These are phyloP conservation scores for Catostomus latipinnis DNA, from an alignment of 2,797 vertebrate genomes.

Conservation along the genomic window DNA sequence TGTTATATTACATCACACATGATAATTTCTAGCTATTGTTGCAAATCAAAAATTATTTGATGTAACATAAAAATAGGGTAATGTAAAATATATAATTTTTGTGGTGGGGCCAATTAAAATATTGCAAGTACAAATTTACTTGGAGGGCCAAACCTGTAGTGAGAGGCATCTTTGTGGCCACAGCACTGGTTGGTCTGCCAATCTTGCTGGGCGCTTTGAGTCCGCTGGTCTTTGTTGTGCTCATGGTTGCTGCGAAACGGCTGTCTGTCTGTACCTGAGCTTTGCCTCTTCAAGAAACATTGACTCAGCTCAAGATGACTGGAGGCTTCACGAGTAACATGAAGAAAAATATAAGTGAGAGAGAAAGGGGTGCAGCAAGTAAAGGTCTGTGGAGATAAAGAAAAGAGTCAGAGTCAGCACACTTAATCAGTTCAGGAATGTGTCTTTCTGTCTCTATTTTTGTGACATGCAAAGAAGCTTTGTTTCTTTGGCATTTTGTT, in stretches of 20 bases:
- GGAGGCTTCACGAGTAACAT: constrained; percentile 12
- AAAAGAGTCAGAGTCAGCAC: not conserved
- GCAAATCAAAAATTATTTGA: no score
- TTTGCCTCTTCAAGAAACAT: constrained; percentile 83
- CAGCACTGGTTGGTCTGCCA: constrained; percentile 76
- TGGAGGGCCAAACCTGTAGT: constrained; percentile 67
- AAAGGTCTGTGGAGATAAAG: constrained; percentile 61
- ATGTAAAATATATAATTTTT: no score
- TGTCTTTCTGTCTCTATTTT: no score
- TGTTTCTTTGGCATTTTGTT: no score
- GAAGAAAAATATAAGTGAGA: constrained; percentile 60
- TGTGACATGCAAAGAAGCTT: no score
- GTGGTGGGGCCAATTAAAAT: no score
- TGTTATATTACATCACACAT: no score
- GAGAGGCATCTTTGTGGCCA: constrained; percentile 77
- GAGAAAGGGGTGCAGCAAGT: constrained; percentile 47
- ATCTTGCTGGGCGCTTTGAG: constrained; percentile 95
- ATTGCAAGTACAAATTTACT: no score
- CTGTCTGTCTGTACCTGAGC: constrained; percentile 65
- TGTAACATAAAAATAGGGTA: no score
- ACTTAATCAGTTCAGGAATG: constrained; percentile 1
- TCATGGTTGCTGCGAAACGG: constrained; percentile 82
- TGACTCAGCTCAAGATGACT: constrained; percentile 65
- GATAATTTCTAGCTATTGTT: no score
- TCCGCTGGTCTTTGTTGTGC: constrained; percentile 90